Evolutionary conservation across 2,113 vertebrate genomes (phyloP).

Genomic region (Salminus brasiliensis): DNA sequence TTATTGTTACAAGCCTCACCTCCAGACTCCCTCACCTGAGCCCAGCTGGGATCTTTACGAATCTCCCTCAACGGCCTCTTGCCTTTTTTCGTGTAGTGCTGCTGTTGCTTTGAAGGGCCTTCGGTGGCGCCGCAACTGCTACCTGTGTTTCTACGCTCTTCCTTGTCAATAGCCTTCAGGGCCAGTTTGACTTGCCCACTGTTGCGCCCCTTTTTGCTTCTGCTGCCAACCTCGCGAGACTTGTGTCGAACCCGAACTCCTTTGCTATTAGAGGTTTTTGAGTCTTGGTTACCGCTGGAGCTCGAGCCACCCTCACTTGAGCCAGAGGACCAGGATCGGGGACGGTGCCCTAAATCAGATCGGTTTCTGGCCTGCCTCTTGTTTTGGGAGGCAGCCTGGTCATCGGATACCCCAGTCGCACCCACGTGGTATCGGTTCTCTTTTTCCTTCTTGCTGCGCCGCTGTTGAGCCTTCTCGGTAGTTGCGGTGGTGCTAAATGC

Average conservation of each 20-base stretch:
- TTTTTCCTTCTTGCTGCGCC: constrained; percentile 85
- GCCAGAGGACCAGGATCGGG: constrained; percentile 95
- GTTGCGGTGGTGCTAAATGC: constrained; percentile 59
- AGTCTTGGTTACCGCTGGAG: constrained; percentile 90
- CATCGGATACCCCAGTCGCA: constrained; percentile 68
- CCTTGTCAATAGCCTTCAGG: constrained; percentile 81
- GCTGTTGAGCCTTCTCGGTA: constrained; percentile 77
- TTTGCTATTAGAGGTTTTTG: constrained; percentile 77
- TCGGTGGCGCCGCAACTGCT: constrained; percentile 75
- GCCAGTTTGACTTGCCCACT: constrained; percentile 83
- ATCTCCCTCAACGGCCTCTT: constrained; percentile 86
- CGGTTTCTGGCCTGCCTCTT: constrained; percentile 87
- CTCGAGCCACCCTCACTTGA: constrained; percentile 97
- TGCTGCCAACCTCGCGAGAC: constrained; percentile 82
- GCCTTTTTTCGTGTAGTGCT: constrained; percentile 86
- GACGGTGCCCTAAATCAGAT: constrained; percentile 85
- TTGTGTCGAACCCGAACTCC: constrained; percentile 87
- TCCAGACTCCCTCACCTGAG: constrained; percentile 78
- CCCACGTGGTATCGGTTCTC: constrained; percentile 81
- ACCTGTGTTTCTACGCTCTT: constrained; percentile 76
- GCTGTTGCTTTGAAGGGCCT: constrained; percentile 76
- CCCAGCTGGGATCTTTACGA: constrained; percentile 80
- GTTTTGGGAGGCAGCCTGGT: constrained; percentile 73
- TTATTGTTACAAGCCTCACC: constrained; percentile 82
- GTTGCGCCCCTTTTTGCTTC: constrained; percentile 83